Percentiles rank a stretch among this genome's conserved stretches.
Evolutionary conservation across 2,797 vertebrate genomes (phyloP).

Genomic region (Hyperoplus lanceolatus): DNA sequence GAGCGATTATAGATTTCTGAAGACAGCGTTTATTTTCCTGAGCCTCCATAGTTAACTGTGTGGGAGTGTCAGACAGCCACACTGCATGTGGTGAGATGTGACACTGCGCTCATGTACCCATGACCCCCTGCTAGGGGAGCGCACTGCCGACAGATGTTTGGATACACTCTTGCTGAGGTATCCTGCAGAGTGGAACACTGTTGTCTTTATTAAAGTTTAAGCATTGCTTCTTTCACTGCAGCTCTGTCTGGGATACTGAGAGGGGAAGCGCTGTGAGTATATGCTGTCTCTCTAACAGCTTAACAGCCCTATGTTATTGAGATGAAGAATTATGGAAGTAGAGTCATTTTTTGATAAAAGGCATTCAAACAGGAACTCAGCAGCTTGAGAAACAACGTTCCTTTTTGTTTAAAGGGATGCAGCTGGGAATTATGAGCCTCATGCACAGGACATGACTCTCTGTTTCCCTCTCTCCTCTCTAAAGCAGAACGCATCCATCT

Average conservation of each 20-base stretch:
- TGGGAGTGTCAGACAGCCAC: constrained; percentile 44
- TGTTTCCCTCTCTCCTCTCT: not conserved
- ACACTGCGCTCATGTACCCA: constrained; percentile 56
- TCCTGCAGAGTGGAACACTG: constrained; percentile 71
- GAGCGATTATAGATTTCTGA: constrained; percentile 32
- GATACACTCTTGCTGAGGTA: constrained; percentile 66
- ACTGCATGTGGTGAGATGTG: constrained; percentile 69
- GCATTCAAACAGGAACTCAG: constrained; percentile 30
- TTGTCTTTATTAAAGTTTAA: constrained; percentile 77
- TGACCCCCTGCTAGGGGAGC: constrained; percentile 53
- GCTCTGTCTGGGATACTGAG: constrained; percentile 48
- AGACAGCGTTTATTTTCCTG: constrained; percentile 48
- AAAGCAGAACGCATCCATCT: not conserved
- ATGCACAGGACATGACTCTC: constrained; percentile 7
- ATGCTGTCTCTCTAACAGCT: constrained; percentile 37
- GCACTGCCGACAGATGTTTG: constrained; percentile 70
- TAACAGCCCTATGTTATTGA: constrained; percentile 45
- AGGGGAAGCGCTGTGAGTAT: constrained; percentile 12
- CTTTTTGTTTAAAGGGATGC: not conserved
- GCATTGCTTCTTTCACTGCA: constrained; percentile 52
- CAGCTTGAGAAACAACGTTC: constrained; percentile 37
- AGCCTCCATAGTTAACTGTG: constrained; percentile 51
- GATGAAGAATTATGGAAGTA: constrained; percentile 26
- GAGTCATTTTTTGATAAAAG: constrained; percentile 39
- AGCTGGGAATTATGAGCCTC: constrained; percentile 21